A percentile compares a stretch with the other conserved stretches of the same genome.
Conservation (phyloP, 2,113 vertebrate species). For the Sylvilagus bachmani region DNA sequence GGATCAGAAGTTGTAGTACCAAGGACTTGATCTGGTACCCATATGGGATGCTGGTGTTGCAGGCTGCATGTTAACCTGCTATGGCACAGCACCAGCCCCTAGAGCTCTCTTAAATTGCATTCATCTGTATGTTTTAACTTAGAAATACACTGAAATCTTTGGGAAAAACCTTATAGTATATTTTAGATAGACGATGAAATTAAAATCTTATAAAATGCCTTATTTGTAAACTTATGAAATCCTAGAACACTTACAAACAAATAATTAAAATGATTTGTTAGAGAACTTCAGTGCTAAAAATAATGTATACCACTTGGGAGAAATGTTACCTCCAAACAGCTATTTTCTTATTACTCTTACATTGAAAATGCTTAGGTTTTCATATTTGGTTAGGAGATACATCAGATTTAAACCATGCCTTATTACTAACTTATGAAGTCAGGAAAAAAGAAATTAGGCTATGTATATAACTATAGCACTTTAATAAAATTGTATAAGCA, state of each 20-base stretch:
- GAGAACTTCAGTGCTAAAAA: background rate
- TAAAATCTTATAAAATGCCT: constrained; percentile 31
- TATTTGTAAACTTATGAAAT: constrained; percentile 17
- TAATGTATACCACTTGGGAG: background rate
- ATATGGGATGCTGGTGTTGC: no score
- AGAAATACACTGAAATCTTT: background rate
- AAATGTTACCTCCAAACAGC: background rate
- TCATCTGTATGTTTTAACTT: background rate
- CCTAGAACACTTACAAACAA: constrained; percentile 12
- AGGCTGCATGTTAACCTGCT: no score
- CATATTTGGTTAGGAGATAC: constrained; percentile 25
- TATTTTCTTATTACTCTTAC: constrained; percentile 47
- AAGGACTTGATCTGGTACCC: no score
- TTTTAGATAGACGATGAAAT: background rate
- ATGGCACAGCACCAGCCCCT: no score
- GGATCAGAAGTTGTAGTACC: no score
- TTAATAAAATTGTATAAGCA: constrained; percentile 42
- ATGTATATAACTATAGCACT: background rate
- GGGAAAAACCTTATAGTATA: background rate
- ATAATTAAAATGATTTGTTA: background rate
- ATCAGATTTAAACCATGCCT: constrained; percentile 4
- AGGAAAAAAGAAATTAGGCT: constrained; percentile 16
- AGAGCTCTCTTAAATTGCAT: background rate
- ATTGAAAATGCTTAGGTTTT: background rate
- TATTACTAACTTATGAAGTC: constrained; percentile 49